A percentile compares a stretch with the other conserved stretches of the same genome.
These are phyloP conservation scores for Enteromius treurensis DNA, from an alignment of 2,797 vertebrate species.

Conservation along the genomic window DNA sequence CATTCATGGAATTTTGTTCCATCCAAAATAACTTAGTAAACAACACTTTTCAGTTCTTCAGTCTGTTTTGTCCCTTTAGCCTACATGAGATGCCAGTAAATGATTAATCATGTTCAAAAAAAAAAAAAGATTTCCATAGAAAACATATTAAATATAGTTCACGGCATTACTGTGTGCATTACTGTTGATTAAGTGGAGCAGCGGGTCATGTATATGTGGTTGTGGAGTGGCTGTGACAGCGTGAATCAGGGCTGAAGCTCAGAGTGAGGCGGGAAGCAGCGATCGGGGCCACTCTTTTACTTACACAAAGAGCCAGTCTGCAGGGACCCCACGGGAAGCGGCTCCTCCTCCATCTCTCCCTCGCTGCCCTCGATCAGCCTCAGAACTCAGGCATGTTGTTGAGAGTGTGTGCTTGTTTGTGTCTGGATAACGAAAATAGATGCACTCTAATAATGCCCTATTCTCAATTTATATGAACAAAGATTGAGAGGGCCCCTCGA, in stretches of 20 bases:
- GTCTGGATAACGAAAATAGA: slow-evolving; percentile 18
- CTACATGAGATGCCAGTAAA: neutral
- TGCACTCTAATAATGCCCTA: slow-evolving; percentile 7
- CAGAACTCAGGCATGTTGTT: slow-evolving; percentile 3
- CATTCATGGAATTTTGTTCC: neutral
- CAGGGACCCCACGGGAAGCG: slow-evolving; percentile 6
- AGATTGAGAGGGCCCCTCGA: slow-evolving; percentile 2
- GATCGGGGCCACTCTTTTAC: slow-evolving; percentile 17
- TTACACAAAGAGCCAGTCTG: slow-evolving; percentile 22
- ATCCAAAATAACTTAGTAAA: neutral
- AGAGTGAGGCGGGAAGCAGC: neutral
- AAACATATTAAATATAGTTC: neutral
- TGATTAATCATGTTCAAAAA: neutral
- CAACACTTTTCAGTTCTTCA: neutral
- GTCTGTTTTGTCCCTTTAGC: neutral
- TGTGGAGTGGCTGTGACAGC: slow-evolving; percentile 4
- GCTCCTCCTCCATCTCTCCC: slow-evolving; percentile 19
- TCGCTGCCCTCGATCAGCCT: neutral
- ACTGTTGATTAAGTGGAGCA: neutral
- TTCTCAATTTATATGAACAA: slow-evolving; percentile 29
- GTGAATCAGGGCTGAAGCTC: neutral
- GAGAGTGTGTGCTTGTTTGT: neutral
- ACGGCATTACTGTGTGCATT: neutral
- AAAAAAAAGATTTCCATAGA: neutral
- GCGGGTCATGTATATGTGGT: neutral